Base-by-base conservation (phyloP, 2,888 invertebrate genomes). In the Tenodera sinensis region DNA sequence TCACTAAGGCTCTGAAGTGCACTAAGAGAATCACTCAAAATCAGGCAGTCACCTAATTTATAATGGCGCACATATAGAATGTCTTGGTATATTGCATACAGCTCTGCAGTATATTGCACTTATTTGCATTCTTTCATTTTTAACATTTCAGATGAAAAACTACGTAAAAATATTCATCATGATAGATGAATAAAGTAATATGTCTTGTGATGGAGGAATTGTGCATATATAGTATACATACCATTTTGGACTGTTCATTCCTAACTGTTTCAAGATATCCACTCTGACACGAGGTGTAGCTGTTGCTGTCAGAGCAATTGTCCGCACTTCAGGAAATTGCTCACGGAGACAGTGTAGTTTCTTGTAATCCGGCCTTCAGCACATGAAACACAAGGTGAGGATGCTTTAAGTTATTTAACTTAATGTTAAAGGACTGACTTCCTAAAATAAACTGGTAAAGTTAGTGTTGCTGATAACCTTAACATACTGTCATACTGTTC, bases 261-360 rank as follows among this genome's bases (percentile, higher is more conserved):
- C 95, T 28, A 99, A 95, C 93, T 99, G 98, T 92, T 97, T 96
- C 90, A 98, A 94, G 91, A 99, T 97, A 93, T 99, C 99, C 91
- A 96, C 95, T 89, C 98, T 95, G 7, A 99, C 99, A 87, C 98
- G 95, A 8, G 98, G 98, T 0, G 98, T 98, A 25, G 99, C 99
- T 0, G 99, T 99, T 27, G 99, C 99, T 0, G 99, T 99, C 87
- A 99, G 94, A 27, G 97, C 97, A 94, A 97, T 98, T 87, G 97
- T 95, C 25, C 97, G 97, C 0, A 97, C 96, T 85, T 94, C 94
- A 0, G 96, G 96, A 93, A 95, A 98, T 88, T 96, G 95, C 89
- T 95, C 93, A 27, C 98, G 95, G 25, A 99, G 94, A 28, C 95
- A 92, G 83, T 94, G 95, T 87, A 99, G 94, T 91, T 96, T 96